These are phyloP conservation scores for Ophioninae sp. DNA, from an alignment of 2,888 invertebrate genomes.

Conservation along the genomic window DNA sequence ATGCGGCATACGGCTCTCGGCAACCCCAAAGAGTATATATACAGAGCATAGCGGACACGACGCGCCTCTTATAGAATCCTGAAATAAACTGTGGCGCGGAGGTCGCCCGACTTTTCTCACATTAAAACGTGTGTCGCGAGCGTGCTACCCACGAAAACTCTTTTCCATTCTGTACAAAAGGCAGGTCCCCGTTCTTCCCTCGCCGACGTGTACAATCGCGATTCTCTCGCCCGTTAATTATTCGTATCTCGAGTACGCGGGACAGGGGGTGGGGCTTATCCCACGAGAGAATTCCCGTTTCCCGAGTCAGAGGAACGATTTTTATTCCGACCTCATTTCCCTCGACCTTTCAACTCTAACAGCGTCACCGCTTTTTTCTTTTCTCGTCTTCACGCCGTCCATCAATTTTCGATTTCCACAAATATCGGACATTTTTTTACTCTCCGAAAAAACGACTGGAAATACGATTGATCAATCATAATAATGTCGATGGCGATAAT, in stretches of 20 bases:
- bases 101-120: constrained; percentile 47
- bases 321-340: background rate
- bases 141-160: constrained; percentile 12
- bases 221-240: background rate
- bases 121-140: constrained; percentile 43
- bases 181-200: background rate
- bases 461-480: background rate
- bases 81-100: constrained; percentile 56
- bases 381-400: background rate
- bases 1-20: constrained; percentile 18
- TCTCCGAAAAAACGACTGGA: background rate
- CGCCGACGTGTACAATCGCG: constrained; percentile 5
- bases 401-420: background rate
- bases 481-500: background rate
- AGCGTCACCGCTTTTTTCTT: background rate
- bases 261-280: background rate
- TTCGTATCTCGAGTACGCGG: constrained; percentile 4
- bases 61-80: constrained; percentile 59
- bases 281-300: background rate
- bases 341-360: background rate
- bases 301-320: background rate
- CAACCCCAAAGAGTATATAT: constrained; percentile 35
- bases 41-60: constrained; percentile 20
- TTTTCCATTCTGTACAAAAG: constrained; percentile 24
- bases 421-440: background rate